Evolutionary conservation across 2,888 invertebrate genomes (phyloP).

Genomic region (Drosophila tripunctata): DNA sequence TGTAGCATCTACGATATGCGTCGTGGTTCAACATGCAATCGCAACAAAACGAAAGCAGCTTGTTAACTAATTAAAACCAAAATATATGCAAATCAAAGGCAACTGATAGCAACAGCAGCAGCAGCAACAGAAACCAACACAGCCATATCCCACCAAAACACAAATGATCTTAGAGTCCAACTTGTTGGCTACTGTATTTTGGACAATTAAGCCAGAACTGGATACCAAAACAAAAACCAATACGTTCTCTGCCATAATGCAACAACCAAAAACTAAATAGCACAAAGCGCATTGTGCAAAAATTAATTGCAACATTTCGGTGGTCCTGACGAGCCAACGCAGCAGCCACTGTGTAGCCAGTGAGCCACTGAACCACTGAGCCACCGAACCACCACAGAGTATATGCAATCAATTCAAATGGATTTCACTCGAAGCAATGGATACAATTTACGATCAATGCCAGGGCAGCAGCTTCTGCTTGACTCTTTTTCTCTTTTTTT

Average conservation of each 20-base stretch:
- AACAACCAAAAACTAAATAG: slow-evolving; percentile 68
- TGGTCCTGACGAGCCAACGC: slow-evolving; percentile 60
- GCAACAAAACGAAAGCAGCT: slow-evolving; percentile 81
- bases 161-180: slow-evolving; percentile 4
- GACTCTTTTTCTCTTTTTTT: background rate
- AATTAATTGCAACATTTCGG: slow-evolving; percentile 83
- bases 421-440: slow-evolving; percentile 64
- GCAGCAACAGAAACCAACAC: background rate
- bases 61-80: slow-evolving; percentile 83
- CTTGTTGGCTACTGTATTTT: slow-evolving; percentile 41
- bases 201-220: slow-evolving; percentile 40
- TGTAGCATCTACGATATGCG: slow-evolving; percentile 77
- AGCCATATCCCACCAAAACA: background rate
- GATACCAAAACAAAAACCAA: no score
- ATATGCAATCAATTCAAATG: slow-evolving; percentile 75
- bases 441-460: slow-evolving; percentile 76
- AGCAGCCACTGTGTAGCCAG: slow-evolving; percentile 1
- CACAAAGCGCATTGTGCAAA: slow-evolving; percentile 74
- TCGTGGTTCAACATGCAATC: slow-evolving; percentile 81
- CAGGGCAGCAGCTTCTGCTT: slow-evolving; percentile 33
- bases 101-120: slow-evolving; percentile 33
- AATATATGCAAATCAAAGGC: slow-evolving; percentile 83
- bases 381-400: slow-evolving; percentile 9
- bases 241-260: slow-evolving; percentile 65
- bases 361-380: background rate